These are phyloP conservation scores for Amblyraja radiata DNA, from an alignment of 2,797 vertebrate species.

Conservation along the genomic window DNA sequence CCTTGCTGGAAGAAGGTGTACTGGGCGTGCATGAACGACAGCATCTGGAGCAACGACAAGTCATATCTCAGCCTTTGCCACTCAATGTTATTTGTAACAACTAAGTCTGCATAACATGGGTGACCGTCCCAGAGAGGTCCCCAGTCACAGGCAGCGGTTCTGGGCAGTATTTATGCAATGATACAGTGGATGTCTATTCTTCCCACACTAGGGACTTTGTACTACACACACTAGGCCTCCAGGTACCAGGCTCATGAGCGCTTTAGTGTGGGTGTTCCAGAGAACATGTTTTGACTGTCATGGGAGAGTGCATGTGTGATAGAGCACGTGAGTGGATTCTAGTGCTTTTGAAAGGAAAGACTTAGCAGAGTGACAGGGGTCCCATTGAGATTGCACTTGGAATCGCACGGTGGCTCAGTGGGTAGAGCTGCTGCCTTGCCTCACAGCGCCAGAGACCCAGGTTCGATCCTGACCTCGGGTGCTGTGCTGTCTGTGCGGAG, in stretches of 20 bases:
- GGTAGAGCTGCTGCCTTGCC: no score
- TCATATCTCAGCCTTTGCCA: background rate
- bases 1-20: slow-evolving; percentile 93
- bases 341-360: no score
- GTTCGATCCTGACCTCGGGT: no score
- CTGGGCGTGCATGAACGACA: slow-evolving; percentile 97
- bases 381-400: no score
- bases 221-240: no score
- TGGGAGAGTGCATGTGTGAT: background rate
- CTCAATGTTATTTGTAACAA: no score
- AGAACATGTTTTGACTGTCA: no score
- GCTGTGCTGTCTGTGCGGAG: no score
- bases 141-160: background rate
- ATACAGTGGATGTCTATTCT: background rate
- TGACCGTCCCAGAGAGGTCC: background rate
- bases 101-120: background rate
- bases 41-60: slow-evolving; percentile 65
- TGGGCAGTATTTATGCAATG: no score
- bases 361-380: no score
- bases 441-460: no score
- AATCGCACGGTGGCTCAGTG: no score
- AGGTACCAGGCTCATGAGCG: background rate
- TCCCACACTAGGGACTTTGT: background rate
- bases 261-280: background rate
- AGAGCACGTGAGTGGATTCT: background rate